Conservation (phyloP, 2,888 invertebrate species). For the Apodemia duryi region DNA sequence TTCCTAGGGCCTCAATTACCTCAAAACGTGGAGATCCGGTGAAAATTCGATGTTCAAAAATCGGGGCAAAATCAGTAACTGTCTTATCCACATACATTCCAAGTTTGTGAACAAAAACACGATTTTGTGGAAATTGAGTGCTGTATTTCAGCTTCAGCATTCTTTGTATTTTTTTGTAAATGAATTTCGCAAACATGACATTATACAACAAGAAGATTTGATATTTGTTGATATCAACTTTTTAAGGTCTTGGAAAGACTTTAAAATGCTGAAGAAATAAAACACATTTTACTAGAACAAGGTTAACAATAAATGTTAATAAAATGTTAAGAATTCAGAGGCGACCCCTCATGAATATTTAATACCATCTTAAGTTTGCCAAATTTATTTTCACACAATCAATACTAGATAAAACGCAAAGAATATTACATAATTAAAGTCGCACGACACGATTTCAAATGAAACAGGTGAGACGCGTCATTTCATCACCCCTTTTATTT, state of each 20-base stretch:
- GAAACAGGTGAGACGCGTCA: slow-evolving; percentile 13
- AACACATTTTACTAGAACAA: not conserved
- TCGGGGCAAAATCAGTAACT: no score
- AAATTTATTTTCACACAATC: slow-evolving; percentile 12
- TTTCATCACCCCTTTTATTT: slow-evolving; percentile 14
- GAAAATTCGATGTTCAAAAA: no score
- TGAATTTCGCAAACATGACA: no score
- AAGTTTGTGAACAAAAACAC: no score
- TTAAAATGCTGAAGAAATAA: not conserved
- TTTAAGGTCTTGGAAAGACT: no score
- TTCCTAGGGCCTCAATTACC: no score
- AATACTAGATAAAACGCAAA: not conserved
- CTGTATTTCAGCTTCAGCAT: no score
- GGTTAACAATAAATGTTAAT: not conserved
- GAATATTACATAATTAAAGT: slow-evolving; percentile 15
- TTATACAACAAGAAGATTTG: no score
- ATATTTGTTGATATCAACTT: not conserved
- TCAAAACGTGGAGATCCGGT: no score
- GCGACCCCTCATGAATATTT: slow-evolving; percentile 9
- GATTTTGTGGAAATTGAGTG: no score
- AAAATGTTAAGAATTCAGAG: not conserved
- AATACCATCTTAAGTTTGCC: slow-evolving; percentile 3
- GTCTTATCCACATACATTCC: no score
- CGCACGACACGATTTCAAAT: slow-evolving; percentile 12
- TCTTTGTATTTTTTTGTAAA: no score